Evolutionary conservation across 2,888 invertebrate genomes (phyloP), one percentile per base, ranked within the genome.

Genomic region (Eupsilia transversa): DNA sequence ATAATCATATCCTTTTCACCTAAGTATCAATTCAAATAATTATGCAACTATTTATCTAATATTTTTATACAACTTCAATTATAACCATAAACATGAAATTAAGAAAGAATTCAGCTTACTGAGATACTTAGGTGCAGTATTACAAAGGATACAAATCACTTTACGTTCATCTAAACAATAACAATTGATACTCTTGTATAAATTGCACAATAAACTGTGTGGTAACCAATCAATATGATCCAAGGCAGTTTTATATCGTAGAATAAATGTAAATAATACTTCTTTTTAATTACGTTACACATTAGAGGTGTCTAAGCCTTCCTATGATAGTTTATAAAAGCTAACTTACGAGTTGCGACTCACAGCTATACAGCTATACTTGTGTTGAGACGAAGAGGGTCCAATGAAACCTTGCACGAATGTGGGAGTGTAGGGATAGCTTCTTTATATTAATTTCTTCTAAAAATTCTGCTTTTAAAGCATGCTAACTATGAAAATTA

Each of bases 181-280:
- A 86, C 84, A 82, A 77, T 80, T 63, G 57, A 76, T 81, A 80
- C n/a, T 82, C 78, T 74, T 74, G 85, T 77, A 80, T 59, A 84
- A 80, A 82, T 75, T 79, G 76, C 78, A 80, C 76, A 77, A 72
- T 75, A 49, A 77, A 77, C 71, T 75, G 66, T 83, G 74, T 80
- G 84, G 86, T 87, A 85, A 87, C 85, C 80, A 83, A 86, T 79
- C 70, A 72, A 79, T 74, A 79, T 80, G 79, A 83, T 85, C 83
- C 81, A 83, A 86, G 82, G 74, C 77, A 80, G 80, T 84, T 87
- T 80, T 84, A 87, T 86, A 87, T 76, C 85, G 88, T 88, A 89
- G 84, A 85, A 87, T 89, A 90, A 88, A 91, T 88, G 89, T 91
- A 92, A 92, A 90, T 93, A 93, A 93, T 93, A 93, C 92, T 93